phyloP scores from a whole-genome alignment of 2,113 vertebrate species.

The Corythoichthys haematopterus region DNA sequence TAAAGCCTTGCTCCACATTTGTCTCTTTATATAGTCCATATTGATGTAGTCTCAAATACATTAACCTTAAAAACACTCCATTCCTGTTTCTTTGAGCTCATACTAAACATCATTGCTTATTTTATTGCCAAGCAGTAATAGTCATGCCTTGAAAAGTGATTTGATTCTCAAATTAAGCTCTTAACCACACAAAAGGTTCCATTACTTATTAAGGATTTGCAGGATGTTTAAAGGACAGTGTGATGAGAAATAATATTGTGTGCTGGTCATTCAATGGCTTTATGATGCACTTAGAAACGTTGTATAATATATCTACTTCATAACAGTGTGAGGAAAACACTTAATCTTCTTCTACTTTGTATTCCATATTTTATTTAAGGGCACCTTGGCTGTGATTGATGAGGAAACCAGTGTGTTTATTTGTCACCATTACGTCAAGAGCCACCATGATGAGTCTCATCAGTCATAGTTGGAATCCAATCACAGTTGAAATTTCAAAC shows the following conservation, averaged over 20 bases:
- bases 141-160: slow-evolving; percentile 9
- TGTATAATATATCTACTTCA: not conserved
- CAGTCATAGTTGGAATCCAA: not conserved
- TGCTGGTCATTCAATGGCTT: slow-evolving; percentile 16
- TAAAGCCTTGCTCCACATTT: slow-evolving; percentile 18
- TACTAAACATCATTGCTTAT: slow-evolving; percentile 13
- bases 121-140: slow-evolving; percentile 10
- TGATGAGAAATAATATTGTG: not conserved
- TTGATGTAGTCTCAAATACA: slow-evolving; percentile 10
- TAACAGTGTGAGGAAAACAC: slow-evolving; percentile 6
- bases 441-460: not conserved
- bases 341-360: slow-evolving; percentile 8
- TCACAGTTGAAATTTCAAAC: not conserved
- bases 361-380: slow-evolving; percentile 21
- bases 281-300: not conserved
- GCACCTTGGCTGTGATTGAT: slow-evolving; percentile 34
- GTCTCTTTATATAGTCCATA: not conserved
- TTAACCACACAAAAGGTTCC: not conserved
- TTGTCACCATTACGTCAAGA: not conserved
- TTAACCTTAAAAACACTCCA: slow-evolving; percentile 11
- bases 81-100: slow-evolving; percentile 9
- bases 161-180: not conserved
- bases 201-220: not conserved
- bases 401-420: slow-evolving; percentile 10
- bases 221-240: not conserved